Percentiles rank a stretch among this genome's conserved stretches.
phyloP scores from a whole-genome alignment of 2,113 vertebrate genomes.

The Suricata suricatta region DNA sequence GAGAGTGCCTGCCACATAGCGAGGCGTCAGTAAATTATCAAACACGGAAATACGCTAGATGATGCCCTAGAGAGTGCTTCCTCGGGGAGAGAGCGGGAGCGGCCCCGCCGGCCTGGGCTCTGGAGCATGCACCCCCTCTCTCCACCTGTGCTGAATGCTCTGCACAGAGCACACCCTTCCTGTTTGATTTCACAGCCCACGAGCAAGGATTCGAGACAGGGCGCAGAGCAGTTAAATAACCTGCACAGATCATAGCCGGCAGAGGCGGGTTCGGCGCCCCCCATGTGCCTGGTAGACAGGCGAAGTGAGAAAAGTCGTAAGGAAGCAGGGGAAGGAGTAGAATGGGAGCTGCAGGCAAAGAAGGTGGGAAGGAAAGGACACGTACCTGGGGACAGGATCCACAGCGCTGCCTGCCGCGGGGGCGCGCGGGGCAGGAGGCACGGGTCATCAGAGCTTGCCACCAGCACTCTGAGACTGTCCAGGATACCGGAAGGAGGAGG shows the following conservation, averaged over 20 bases:
- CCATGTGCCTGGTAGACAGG: background rate
- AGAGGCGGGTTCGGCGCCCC: background rate
- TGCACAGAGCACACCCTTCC: background rate
- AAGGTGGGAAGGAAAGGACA: background rate
- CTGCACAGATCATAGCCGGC: too few species aligned
- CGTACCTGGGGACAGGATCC: background rate
- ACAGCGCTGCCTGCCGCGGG: fast-evolving
- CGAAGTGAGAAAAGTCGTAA: background rate
- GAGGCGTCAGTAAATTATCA: background rate
- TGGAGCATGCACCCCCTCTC: background rate
- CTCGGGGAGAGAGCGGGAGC: background rate
- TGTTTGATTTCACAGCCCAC: background rate
- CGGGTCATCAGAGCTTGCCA: background rate
- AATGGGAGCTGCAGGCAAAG: background rate
- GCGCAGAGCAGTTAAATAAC: background rate
- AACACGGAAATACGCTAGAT: background rate
- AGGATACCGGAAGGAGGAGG: background rate
- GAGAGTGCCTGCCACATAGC: background rate
- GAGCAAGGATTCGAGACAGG: background rate
- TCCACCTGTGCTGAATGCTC: background rate
- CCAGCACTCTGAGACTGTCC: background rate
- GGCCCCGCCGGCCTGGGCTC: background rate
- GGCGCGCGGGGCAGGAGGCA: background rate
- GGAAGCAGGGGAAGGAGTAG: background rate
- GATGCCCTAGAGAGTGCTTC: background rate